Evolutionary conservation across 2,113 vertebrate genomes (phyloP).

Genomic region (Micromys minutus): DNA sequence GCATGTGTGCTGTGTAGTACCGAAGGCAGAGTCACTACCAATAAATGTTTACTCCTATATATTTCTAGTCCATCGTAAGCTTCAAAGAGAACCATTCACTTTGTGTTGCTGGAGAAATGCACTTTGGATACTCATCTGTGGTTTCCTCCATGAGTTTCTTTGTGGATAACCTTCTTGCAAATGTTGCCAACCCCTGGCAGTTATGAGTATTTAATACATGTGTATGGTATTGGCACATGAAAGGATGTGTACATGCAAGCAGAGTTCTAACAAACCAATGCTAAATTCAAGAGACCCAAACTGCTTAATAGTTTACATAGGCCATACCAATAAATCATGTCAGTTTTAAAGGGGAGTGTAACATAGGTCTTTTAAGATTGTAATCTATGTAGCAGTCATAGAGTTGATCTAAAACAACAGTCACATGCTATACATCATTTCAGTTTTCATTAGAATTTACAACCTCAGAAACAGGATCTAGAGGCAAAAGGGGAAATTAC

Average conservation of each 20-base stretch:
- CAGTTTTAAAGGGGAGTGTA: neutral
- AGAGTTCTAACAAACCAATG: neutral
- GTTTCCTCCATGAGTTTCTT: neutral
- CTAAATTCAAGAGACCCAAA: neutral
- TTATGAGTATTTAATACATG: neutral
- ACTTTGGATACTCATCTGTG: neutral
- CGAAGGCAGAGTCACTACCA: neutral
- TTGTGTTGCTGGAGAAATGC: neutral
- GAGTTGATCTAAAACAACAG: neutral
- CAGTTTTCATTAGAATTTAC: neutral
- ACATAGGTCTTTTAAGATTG: neutral
- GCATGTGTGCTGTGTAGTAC: neutral
- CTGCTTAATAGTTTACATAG: neutral
- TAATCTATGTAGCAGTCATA: neutral
- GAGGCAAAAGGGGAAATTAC: constrained; percentile 43
- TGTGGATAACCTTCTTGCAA: neutral
- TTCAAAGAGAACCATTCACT: neutral
- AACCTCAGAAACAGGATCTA: constrained; percentile 60
- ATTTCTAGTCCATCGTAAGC: neutral
- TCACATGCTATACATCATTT: neutral
- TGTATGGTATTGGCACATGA: neutral
- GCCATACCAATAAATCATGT: neutral
- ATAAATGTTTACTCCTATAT: neutral
- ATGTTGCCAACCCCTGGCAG: neutral
- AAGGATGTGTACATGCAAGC: neutral